Base-by-base conservation (phyloP, 1,140 invertebrate species). In the Oedothorax gibbosus region DNA sequence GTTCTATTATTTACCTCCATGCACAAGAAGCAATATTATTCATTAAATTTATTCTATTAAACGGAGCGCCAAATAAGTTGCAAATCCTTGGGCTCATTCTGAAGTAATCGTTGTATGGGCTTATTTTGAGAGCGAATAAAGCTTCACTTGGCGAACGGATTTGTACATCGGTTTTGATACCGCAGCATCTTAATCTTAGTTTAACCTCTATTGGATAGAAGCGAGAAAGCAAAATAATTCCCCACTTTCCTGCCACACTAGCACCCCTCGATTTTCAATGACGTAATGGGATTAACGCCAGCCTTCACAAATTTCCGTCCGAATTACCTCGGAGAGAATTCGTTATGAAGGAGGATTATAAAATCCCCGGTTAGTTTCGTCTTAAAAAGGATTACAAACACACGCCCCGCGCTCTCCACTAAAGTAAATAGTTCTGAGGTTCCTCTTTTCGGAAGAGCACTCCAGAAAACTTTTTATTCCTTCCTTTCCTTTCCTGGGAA, bases 331-430 rank as follows among this genome's bases (percentile, higher is more conserved):
- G 11, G 15, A 77, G 65, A 62, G 35, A 81, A 82, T 73, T 71
- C 69, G 69, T 82, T 82, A 82, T 82, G 80, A 73, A 82, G 69
- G 72, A 21, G 66, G 80, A 82, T 82, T 82, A 82, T 64, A 71
- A 82, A 73, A 72, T 82, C 69, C 51, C 54, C 69, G 80, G 68
- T 82, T 73, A 73, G 80, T 82, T 82, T 73, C 56, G 57, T 65
- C 80, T 72, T 73, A 73, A 82, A 73, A 65, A 56, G 56, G 78
- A 81, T 81, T 81, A 81, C 50, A 64, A 51, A 51, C 14, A 57
- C n/a, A 21, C 20, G 14, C 69, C 50, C 21, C 51, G 57, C 62
- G 56, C 53, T 51, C 68, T 81, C 54, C 66, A 51, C 20, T 35
- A 69, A 81, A 60, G 78, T 81, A 71, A 71, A 81, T 81, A 56